Base-by-base conservation (phyloP, 2,888 invertebrate species). In the Eupithecia dodoneata region DNA sequence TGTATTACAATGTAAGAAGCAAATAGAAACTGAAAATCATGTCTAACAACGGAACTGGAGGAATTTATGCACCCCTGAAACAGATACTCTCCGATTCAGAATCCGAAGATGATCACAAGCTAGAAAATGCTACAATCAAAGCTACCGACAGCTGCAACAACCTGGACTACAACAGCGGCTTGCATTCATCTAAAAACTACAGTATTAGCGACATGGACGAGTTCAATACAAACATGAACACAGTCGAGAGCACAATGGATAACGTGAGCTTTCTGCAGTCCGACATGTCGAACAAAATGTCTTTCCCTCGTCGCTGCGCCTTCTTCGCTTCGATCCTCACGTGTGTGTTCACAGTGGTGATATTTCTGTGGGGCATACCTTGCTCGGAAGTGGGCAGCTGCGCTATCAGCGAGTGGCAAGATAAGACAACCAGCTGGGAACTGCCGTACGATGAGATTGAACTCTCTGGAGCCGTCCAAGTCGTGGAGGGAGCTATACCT, bases 51-150 rank as follows among this genome's bases (percentile, higher is more conserved):
- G 94, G 93, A 77, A 93, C 89, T 84, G 92, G 94, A 78, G 94
- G 90, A 75, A 96, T 96, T 85, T 98, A 98, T 89, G 96, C 97
- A 85, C 97, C 97, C 76, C 91, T 98, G 86, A 97, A 97, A 80
- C 97, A 97, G 93, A 96, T 96, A 82, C 94, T 97, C 84, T 96
- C 97, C 76, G 97, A 97, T 90, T 97, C 97, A 0, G 97, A 97
- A 85, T 97, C 97, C 0, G 97, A 97, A 85, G 97, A 97, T 85
- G 97, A 97, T 52, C 89, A 91, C 18, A 92, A 91, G 83, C 80
- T 92, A 69, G 90, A 93, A 81, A 90, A 94, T 91, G 91, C 87
- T 79, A 89, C 89, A 74, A 88, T 90, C 77, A 90, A 91, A 85
- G 86, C 87, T 69, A 86, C 90, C 13, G 93, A 93, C 63, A 93